Evolutionary conservation across 2,888 invertebrate genomes (phyloP), one percentile per base, ranked within the genome.

Genomic region (Dasypolia templi): DNA sequence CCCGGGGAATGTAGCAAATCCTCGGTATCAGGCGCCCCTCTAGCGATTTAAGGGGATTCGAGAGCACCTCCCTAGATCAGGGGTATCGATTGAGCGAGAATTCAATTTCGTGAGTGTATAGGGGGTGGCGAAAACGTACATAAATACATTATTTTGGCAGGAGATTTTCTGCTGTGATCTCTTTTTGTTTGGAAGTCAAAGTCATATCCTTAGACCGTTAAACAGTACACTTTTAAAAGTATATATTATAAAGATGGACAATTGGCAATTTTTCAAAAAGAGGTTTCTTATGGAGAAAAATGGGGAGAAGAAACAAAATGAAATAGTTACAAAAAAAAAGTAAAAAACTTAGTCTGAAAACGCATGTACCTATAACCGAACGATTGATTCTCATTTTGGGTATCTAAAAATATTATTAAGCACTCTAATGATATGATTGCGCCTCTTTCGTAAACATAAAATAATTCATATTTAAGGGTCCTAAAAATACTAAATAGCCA

Each of bases 21-120:
- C 32, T 46, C 4, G 39, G 53, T 14, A 51, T 44, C 22, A 46
- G 26, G 53, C 70, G 44, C 70, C 82, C 82, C 82, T 77, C 78
- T 77, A 68, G 51, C 64, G 59, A 56, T 81, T 55, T 59, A 72
- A 51, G 35, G 53, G 79, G 64, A 61, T 82, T 56, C 42, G n/a
- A 59, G 35, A 63, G 68, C 19, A 26, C 56, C 66, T 53, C 58
- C 56, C 55, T 46, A 53, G 75, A 35, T 58, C 35, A 17, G 11
- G 11, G 46, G n/a, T 82, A 80, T 82, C 80, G 83, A 80, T 80
- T 82, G 66, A 44, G n/a, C 14, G 19, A 19, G 42, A 68, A 77
- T 77, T 80, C 80, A 80, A 80, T 80, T 78, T 46, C 11, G 39
- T 35, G 63, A 64, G 82, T 61, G 68, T 61, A 12, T 49, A 12